Percentiles rank a stretch among this genome's conserved stretches.
Evolutionary conservation across 2,113 vertebrate genomes (phyloP).

Genomic region (Siniperca chuatsi): DNA sequence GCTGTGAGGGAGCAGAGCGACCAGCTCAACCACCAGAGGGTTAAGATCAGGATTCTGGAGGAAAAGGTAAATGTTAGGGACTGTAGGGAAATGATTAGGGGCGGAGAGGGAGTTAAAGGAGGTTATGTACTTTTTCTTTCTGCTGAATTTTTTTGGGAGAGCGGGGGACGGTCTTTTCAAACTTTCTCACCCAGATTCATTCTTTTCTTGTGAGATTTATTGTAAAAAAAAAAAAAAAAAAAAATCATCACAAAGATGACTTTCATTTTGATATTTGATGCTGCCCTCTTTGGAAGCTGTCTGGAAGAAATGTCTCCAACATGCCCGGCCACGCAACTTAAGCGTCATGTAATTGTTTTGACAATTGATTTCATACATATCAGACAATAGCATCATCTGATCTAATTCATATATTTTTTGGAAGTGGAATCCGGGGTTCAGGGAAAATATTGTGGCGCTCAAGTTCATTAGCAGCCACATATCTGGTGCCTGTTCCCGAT

Average conservation of each 20-base stretch:
- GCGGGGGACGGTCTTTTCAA: neutral
- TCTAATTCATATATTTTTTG: neutral
- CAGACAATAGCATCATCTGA: neutral
- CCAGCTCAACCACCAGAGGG: conserved; percentile 79
- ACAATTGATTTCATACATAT: neutral
- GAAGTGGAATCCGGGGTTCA: neutral
- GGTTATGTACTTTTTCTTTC: neutral
- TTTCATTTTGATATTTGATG: too few relatives aligned
- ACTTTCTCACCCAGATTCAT: neutral
- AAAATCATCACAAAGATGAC: too few relatives aligned
- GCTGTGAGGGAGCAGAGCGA: conserved; percentile 80
- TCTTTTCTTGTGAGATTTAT: neutral
- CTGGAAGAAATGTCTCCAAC: neutral
- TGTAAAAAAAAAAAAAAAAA: neutral
- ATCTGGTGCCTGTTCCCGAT: neutral
- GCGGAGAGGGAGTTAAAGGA: neutral
- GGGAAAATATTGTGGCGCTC: neutral
- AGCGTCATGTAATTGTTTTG: neutral
- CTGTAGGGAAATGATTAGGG: neutral
- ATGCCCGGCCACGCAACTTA: neutral
- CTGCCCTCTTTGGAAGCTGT: neutral
- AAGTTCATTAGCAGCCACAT: neutral
- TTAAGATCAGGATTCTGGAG: conserved; percentile 81
- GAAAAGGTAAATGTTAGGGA: conserved; percentile 71
- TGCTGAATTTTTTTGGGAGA: neutral